Evolutionary conservation across 2,797 vertebrate species (phyloP), one percentile per base, ranked within the genome.

Genomic region (Eleutherodactylus coqui): DNA sequence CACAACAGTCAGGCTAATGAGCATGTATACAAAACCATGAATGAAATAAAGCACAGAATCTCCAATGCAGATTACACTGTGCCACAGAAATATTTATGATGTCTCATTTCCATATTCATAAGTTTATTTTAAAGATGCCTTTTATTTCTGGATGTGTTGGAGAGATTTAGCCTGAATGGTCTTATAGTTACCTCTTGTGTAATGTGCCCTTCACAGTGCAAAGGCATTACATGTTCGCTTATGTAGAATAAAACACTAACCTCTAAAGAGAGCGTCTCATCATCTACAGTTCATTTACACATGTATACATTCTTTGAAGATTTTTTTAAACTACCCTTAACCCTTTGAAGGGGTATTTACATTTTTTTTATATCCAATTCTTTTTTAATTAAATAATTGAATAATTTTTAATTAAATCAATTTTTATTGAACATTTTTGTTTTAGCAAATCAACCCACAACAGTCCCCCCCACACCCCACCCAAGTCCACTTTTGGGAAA

Each of bases 1-100:
- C 85, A 86, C 79, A 86, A 75, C 45, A 51, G 32, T 58, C 69
- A 67, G 27, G 38, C 69, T 86, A 81, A 75, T 67, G 45, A 47
- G 34, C 64, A 76, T 78, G 43, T 60, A 82, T 47, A 76, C 58
- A 73, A 53, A 86, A 27, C 2, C n/a, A 43, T 82, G 79, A 86
- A 82, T 67, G 45, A 64, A 82, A 49, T 41, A 77, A 69, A 82
- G 79, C 69, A 75, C 41, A 14, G 53, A 27, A 78, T 69, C 79
- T 81, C 83, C 83, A 67, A 55, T 67, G 78, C 55, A 78, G 47
- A 78, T 69, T 38, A 24, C 41, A 85, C 47, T 32, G 60, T 41
- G 34, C 53, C 60, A 34, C 67, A 36, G 41, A 79, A 45, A 79
- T 85, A 55, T 67, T 53, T 85, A 80, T 62, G 45, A 27, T 55